phyloP scores from a whole-genome alignment of 1,140 invertebrate species.

The Phthorimaea operculella region DNA sequence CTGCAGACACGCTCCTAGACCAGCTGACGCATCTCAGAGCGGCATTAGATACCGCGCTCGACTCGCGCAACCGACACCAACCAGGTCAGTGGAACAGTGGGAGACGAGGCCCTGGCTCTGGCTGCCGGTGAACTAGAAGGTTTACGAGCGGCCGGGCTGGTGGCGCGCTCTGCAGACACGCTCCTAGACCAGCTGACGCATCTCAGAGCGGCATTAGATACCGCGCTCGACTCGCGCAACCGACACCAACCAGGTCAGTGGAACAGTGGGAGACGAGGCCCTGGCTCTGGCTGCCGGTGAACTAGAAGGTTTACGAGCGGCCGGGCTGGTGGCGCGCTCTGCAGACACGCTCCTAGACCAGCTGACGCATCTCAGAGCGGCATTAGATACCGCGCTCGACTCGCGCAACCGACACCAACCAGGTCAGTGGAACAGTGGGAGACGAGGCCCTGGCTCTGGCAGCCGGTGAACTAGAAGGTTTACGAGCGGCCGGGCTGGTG shows the following conservation, averaged over 20 bases:
- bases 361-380: conserved; percentile 86
- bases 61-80: conserved; percentile 47
- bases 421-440: conserved; percentile 31
- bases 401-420: conserved; percentile 56
- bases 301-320: conserved; percentile 82
- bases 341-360: conserved; percentile 94
- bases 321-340: conserved; percentile 80
- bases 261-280: conserved; percentile 42
- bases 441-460: conserved; percentile 53
- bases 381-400: conserved; percentile 92
- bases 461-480: conserved; percentile 79
- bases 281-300: conserved; percentile 72
- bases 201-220: conserved; percentile 87
- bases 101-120: conserved; percentile 49
- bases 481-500: conserved; percentile 83
- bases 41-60: conserved; percentile 91
- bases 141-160: conserved; percentile 81
- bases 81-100: conserved; percentile 16
- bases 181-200: conserved; percentile 94
- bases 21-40: conserved; percentile 90
- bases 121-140: conserved; percentile 79
- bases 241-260: conserved; percentile 36
- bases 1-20: conserved; percentile 91
- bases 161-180: conserved; percentile 86
- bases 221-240: conserved; percentile 80